Conservation (phyloP, 2,113 vertebrate genomes). For the Ctenomys sociabilis region DNA sequence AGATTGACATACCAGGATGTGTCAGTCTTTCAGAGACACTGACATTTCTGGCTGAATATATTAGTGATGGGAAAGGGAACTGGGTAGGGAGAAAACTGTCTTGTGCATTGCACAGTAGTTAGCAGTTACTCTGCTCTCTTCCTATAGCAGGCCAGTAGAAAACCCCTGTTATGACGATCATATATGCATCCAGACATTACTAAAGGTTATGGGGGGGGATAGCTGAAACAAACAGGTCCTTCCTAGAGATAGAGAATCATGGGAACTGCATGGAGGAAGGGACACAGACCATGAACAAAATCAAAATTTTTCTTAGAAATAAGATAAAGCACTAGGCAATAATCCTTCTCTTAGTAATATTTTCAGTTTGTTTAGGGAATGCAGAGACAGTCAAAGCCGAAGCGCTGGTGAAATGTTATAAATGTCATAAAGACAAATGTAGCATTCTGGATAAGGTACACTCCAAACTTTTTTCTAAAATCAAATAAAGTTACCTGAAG, state of each 20-base stretch:
- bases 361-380: not conserved
- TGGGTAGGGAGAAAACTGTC: rapidly evolving
- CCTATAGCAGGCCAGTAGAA: not conserved
- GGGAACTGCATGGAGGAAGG: not conserved
- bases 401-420: not conserved
- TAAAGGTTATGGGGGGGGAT: not conserved
- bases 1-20: not conserved
- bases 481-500: not conserved
- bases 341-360: not conserved
- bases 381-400: not conserved
- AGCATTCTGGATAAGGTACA: not conserved
- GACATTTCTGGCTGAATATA: not conserved
- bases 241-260: not conserved
- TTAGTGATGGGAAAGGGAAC: not conserved
- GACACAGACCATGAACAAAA: not conserved
- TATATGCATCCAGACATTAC: not conserved
- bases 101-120: not conserved
- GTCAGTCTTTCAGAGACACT: not conserved
- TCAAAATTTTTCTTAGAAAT: not conserved
- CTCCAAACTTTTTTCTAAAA: not conserved
- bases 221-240: not conserved
- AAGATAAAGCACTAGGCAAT: not conserved
- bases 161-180: not conserved
- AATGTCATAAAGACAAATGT: not conserved
- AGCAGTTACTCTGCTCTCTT: not conserved